These are phyloP conservation scores for Istiophorus platypterus DNA, from an alignment of 2,113 vertebrate genomes.

Conservation along the genomic window DNA sequence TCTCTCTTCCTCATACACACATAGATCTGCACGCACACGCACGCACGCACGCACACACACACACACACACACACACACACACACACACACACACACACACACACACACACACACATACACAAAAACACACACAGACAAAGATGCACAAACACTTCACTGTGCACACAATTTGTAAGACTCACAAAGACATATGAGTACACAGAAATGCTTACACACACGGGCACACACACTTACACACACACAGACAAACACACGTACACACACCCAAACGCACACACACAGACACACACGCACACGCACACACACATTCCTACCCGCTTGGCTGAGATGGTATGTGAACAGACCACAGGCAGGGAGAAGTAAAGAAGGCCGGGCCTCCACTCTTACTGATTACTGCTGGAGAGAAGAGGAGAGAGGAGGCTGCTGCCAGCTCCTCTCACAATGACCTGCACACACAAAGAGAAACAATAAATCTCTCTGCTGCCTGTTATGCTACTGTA, in stretches of 20 bases:
- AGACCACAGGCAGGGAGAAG: slow-evolving; percentile 83
- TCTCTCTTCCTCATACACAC: slow-evolving; percentile 1
- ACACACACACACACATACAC: slow-evolving; percentile 63
- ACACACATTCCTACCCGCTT: slow-evolving; percentile 77
- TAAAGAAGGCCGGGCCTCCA: slow-evolving; percentile 76
- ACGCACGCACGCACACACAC: slow-evolving; percentile 36
- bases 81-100: slow-evolving; percentile 64
- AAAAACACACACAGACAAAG: no score
- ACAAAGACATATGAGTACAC: slow-evolving; percentile 49
- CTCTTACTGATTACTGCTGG: slow-evolving; percentile 82
- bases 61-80: slow-evolving; percentile 57
- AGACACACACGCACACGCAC: slow-evolving; percentile 53
- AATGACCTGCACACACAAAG: slow-evolving; percentile 22
- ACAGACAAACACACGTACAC: slow-evolving; percentile 24
- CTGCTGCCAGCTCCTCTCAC: slow-evolving; percentile 67
- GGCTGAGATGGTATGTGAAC: slow-evolving; percentile 82
- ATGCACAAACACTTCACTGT: slow-evolving; percentile 33
- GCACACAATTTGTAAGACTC: slow-evolving; percentile 55
- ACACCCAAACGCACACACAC: slow-evolving; percentile 43
- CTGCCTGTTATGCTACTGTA: slow-evolving; percentile 25
- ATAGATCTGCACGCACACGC: not conserved
- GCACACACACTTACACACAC: no score
- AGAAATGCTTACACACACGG: slow-evolving; percentile 24
- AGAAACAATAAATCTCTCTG: slow-evolving; percentile 48
- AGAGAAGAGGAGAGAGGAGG: slow-evolving; percentile 71